Conservation (phyloP, 2,888 invertebrate genomes). For the Deilephila porcellus region DNA sequence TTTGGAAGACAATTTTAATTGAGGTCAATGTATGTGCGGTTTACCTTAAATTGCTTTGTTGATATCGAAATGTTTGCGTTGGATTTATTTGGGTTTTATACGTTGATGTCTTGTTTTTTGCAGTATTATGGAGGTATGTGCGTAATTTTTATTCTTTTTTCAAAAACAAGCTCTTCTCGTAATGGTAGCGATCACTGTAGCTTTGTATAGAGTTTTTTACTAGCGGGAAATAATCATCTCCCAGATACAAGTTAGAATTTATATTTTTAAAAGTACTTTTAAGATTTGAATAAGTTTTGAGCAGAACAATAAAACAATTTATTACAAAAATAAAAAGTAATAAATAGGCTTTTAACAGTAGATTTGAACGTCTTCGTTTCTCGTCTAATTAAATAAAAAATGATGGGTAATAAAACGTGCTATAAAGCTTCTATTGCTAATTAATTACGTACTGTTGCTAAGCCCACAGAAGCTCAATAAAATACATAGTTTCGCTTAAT, state of each 20-base stretch:
- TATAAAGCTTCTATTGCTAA: slow-evolving; percentile 35
- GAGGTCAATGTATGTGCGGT: slow-evolving; percentile 47
- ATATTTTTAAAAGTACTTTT: no score
- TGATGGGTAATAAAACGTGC: slow-evolving; percentile 34
- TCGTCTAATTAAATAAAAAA: slow-evolving; percentile 36
- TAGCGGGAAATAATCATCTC: no score
- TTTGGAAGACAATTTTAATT: slow-evolving; percentile 53
- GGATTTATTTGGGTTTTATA: neutral
- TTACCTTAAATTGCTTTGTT: slow-evolving; percentile 41
- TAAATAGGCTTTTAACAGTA: neutral
- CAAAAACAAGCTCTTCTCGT: no score
- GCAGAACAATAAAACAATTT: no score
- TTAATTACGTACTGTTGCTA: slow-evolving; percentile 52
- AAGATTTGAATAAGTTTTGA: neutral
- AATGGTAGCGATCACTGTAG: no score
- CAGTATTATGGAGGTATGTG: neutral
- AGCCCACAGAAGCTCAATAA: slow-evolving; percentile 52
- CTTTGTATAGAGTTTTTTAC: no score
- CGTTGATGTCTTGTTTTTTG: neutral
- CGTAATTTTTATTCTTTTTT: no score
- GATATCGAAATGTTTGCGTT: slow-evolving; percentile 12
- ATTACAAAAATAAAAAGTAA: neutral
- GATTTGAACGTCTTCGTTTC: neutral
- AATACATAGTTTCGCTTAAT: slow-evolving; percentile 48
- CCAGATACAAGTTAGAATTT: no score